phyloP scores from a whole-genome alignment of 92 coral and sea anemone species.

The Hydrozoanthus gracilis region DNA sequence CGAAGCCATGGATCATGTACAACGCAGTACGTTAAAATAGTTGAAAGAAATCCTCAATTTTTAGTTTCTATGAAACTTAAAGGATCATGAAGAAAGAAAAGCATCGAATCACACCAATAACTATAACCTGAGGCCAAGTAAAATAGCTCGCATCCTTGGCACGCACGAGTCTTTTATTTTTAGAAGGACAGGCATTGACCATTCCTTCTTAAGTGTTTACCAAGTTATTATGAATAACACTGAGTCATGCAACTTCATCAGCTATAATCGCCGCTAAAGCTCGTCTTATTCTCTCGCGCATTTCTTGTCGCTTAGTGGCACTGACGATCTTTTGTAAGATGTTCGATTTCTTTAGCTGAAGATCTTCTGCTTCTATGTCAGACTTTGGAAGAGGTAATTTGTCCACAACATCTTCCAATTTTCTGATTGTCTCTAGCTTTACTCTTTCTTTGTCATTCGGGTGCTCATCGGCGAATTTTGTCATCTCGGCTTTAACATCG shows the following conservation, averaged over 20 bases:
- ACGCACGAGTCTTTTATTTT: no score
- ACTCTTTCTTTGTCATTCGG: slow-evolving; percentile 77
- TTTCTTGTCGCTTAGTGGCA: slow-evolving; percentile 71
- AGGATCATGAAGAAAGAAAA: no score
- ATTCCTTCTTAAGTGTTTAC: no score
- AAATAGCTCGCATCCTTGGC: no score
- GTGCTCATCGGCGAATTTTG: slow-evolving; percentile 74
- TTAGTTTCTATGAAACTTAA: no score
- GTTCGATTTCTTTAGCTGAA: slow-evolving; percentile 76
- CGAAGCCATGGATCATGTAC: no score
- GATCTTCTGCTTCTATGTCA: slow-evolving; percentile 72
- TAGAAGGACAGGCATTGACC: no score
- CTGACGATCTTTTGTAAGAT: slow-evolving; percentile 72
- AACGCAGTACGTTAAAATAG: no score
- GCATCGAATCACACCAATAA: no score
- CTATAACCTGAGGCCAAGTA: no score
- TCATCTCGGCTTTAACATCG: slow-evolving; percentile 80
- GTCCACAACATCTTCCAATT: slow-evolving; percentile 86
- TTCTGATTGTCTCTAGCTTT: slow-evolving; percentile 77
- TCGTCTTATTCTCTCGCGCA: slow-evolving; percentile 80
- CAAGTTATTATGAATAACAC: no score
- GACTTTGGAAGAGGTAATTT: slow-evolving; percentile 83
- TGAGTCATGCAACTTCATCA: slow-evolving; percentile 71
- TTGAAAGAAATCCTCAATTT: no score
- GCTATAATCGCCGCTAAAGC: slow-evolving; percentile 90